Evolutionary conservation across 2,113 vertebrate genomes (phyloP), one percentile per base, ranked within the genome.

Genomic region (Cryptoleucopteryx plumbea): DNA sequence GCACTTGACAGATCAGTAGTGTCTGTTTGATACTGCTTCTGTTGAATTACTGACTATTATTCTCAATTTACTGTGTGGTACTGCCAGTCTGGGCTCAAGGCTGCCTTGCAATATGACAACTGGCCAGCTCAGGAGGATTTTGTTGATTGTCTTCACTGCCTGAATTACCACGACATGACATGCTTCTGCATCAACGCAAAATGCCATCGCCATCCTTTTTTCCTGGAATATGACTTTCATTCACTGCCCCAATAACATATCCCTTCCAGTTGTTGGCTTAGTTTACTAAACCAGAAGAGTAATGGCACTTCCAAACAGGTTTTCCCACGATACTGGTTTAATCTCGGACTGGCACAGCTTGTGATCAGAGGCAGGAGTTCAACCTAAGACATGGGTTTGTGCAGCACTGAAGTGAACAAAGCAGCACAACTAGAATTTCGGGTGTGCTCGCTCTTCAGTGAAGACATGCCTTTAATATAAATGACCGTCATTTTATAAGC

Each of bases 351-450:
- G 53, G 31, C 38, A 48, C 14, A 73, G 10, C 7, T 59, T 38
- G 23, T 84, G 53, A 73, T 50, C 23, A 58, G 40, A 88, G 43
- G 25, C 58, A 77, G 14, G 17, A 79, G 15, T 67, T 74, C 47
- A 86, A 3, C 19, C 66, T 31, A 56, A 68, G 29, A 56, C 11
- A 7, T 10, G 21, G 16, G 6, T 36, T 67, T 83, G 32, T 67
- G 31, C 14, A 75, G 11, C 25, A 20, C 23, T 53, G n/a, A 75
- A 82, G 43, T 38, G 43, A 72, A 36, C 11, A 78, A 53, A 84
- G 20, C 47, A 68, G 36, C 20, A 50, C 34, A 70, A n/a, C 13
- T 20, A 26, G 43, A 55, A 70, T 42, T 74, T 11, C 0, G 0
- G 15, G 16, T 80, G 52, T 36, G 23, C 23, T 52, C 2, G 0